A percentile compares a stretch with the other conserved stretches of the same genome.
Conservation (phyloP, 2,113 vertebrate species). For the Mirounga angustirostris region DNA sequence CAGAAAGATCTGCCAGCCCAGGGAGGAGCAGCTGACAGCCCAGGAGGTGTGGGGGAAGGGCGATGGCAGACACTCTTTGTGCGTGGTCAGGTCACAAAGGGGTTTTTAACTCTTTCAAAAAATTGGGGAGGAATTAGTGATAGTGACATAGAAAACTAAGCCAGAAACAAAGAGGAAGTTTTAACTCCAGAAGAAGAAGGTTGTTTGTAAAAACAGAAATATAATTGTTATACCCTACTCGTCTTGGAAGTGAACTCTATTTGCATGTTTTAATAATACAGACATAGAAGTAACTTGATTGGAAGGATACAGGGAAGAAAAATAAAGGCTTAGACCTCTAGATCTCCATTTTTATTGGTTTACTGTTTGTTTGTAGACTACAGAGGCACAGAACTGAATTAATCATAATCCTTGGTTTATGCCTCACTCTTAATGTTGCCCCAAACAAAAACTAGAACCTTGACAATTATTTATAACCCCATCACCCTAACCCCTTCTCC, state of each 20-base stretch:
- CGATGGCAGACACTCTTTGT: accelerated
- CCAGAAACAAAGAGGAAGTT: not conserved
- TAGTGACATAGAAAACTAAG: not conserved
- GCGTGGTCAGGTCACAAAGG: not conserved
- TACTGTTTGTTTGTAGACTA: not conserved
- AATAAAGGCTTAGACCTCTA: not conserved
- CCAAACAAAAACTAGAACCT: not conserved
- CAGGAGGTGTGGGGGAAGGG: not conserved
- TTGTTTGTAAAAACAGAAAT: not conserved
- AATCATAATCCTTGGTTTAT: not conserved
- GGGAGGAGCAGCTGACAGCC: not conserved
- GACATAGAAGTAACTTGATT: not conserved
- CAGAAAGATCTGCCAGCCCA: too few species aligned
- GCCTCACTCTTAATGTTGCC: not conserved
- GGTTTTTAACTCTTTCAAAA: not conserved
- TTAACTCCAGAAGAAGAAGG: not conserved
- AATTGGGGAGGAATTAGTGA: not conserved
- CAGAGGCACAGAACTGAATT: not conserved
- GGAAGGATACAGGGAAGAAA: not conserved
- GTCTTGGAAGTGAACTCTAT: not conserved
- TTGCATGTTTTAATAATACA: not conserved
- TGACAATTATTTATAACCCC: not conserved
- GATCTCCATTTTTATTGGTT: not conserved
- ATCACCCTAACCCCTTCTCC: not conserved
- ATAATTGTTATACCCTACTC: not conserved